These are phyloP conservation scores for Plestiodon gilberti DNA, from an alignment of 2,113 vertebrate genomes.

Conservation along the genomic window DNA sequence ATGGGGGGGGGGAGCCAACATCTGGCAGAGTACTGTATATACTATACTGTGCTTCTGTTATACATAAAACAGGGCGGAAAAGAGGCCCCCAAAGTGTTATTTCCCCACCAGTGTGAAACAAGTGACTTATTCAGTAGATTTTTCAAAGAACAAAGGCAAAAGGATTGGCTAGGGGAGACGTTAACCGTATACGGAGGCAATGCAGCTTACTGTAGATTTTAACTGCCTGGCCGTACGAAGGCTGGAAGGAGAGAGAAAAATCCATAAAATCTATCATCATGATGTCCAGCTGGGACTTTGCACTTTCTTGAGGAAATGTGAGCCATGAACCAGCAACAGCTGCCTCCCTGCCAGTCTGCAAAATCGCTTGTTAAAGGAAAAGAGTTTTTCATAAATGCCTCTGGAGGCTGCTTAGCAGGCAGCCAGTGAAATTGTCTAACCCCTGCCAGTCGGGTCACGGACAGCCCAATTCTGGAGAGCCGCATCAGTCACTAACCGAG, in stretches of 20 bases:
- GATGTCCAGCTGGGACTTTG: constrained; percentile 73
- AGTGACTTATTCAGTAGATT: constrained; percentile 75
- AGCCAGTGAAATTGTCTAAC: not conserved
- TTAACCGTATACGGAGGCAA: constrained; percentile 64
- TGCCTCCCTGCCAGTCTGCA: constrained; percentile 68
- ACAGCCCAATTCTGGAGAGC: not conserved
- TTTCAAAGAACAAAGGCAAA: constrained; percentile 75
- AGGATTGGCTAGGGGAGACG: constrained; percentile 69
- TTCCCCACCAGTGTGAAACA: constrained; percentile 72
- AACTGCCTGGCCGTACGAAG: constrained; percentile 54
- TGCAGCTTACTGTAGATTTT: constrained; percentile 65
- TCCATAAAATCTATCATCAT: constrained; percentile 72
- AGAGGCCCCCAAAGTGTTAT: constrained; percentile 71
- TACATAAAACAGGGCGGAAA: constrained; percentile 66
- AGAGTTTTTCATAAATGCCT: constrained; percentile 61
- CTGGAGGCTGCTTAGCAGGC: constrained; percentile 41
- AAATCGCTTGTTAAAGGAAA: constrained; percentile 63
- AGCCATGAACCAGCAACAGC: constrained; percentile 71
- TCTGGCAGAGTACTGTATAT: constrained; percentile 67
- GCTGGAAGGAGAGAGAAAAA: constrained; percentile 26
- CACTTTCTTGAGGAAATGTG: constrained; percentile 68
- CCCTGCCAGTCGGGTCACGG: not conserved
- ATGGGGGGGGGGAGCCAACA: constrained; percentile 40
- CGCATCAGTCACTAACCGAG: too few relatives aligned
- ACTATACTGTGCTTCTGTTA: constrained; percentile 67